These are phyloP conservation scores for Prionailurus viverrinus DNA, from an alignment of 2,113 vertebrate species.

Conservation along the genomic window DNA sequence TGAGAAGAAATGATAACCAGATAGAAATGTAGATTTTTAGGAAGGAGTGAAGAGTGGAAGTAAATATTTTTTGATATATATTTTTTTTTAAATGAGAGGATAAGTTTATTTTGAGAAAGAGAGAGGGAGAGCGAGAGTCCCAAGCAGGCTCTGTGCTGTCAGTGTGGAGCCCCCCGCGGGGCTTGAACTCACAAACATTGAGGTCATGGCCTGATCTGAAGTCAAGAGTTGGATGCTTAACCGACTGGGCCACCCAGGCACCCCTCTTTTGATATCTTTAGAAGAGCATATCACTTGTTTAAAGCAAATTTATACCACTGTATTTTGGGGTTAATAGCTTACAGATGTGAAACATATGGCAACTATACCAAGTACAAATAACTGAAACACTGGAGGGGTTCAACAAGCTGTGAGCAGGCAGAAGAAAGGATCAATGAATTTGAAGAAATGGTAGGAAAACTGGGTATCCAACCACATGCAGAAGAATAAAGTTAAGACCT, in stretches of 20 bases:
- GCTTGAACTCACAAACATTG: neutral
- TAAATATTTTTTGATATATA: neutral
- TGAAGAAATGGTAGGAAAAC: neutral
- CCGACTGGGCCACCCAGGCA: neutral
- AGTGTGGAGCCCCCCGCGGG: neutral
- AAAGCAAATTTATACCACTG: neutral
- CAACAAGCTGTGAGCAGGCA: neutral
- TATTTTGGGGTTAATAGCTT: neutral
- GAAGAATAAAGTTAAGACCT: neutral
- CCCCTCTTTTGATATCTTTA: neutral
- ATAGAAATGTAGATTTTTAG: neutral
- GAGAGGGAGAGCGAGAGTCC: no score
- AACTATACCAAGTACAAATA: neutral
- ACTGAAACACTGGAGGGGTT: neutral
- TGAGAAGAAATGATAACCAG: neutral
- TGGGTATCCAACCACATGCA: neutral
- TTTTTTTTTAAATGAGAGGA: neutral
- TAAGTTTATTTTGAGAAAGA: no score
- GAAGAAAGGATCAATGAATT: neutral
- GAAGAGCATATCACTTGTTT: neutral
- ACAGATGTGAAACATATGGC: neutral
- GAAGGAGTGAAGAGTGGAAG: neutral
- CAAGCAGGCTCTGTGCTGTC: neutral
- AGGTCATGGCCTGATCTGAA: neutral
- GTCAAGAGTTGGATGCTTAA: neutral